phyloP scores from a whole-genome alignment of 2,797 vertebrate species.

The Gouania willdenowi region DNA sequence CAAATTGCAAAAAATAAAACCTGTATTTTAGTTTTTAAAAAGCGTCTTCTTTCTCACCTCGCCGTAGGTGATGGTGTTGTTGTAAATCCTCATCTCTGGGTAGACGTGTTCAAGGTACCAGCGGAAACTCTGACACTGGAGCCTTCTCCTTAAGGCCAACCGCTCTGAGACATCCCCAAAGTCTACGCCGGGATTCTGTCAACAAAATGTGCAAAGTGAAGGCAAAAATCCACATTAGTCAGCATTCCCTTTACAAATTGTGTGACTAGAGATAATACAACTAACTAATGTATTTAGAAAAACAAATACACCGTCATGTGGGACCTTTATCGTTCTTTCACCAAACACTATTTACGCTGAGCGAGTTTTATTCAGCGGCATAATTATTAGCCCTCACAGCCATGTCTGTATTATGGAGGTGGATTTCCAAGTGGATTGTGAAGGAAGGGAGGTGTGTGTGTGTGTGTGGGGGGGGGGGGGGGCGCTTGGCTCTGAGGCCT shows the following conservation, averaged over 20 bases:
- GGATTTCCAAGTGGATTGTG: conserved; percentile 55
- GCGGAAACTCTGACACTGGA: conserved; percentile 92
- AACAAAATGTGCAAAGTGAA: conserved; percentile 28
- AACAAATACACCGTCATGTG: conserved; percentile 44
- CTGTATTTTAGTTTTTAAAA: no score
- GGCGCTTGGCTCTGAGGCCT: conserved; percentile 9
- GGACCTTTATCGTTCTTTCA: conserved; percentile 66
- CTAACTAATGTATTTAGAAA: conserved; percentile 34
- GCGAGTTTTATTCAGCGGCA: conserved; percentile 68
- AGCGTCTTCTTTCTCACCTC: conserved; percentile 91
- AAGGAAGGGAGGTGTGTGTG: no score
- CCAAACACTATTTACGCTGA: conserved; percentile 60
- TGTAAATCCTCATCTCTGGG: conserved; percentile 97
- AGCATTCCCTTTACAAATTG: conserved; percentile 6
- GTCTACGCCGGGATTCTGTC: conserved; percentile 94
- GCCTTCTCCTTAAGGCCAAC: conserved; percentile 84
- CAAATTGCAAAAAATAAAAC: no score
- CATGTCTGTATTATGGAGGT: conserved; percentile 31
- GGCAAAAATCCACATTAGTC: conserved; percentile 12
- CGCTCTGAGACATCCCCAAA: conserved; percentile 95
- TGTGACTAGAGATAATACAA: conserved; percentile 15
- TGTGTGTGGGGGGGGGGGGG: no score
- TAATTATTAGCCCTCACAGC: conserved; percentile 66
- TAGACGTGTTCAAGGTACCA: conserved; percentile 98
- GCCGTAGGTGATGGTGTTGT: conserved; percentile 96